These are phyloP conservation scores for Drosophila hydei DNA, from an alignment of 1,140 invertebrate species.

Conservation along the genomic window DNA sequence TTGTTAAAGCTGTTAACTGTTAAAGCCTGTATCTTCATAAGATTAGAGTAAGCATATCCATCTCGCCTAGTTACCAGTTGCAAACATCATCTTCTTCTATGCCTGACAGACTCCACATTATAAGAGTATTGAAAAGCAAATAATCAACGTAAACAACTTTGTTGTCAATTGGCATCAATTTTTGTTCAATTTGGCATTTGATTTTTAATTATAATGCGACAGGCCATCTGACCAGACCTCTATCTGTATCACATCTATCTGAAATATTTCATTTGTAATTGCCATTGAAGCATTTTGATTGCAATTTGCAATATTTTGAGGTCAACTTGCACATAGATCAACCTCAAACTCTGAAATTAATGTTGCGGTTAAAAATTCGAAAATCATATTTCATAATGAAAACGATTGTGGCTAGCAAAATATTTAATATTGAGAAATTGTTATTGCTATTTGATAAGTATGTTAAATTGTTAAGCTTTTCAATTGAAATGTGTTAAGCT, in stretches of 20 bases:
- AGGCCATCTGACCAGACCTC: neutral
- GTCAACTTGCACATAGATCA: constrained; percentile 1
- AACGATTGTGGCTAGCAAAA: neutral
- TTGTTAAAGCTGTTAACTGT: too few relatives aligned
- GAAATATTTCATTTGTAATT: constrained; percentile 22
- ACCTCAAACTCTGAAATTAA: neutral
- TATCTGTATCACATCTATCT: neutral
- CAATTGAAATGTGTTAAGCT: neutral
- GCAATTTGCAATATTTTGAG: constrained; percentile 24
- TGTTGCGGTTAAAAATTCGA: neutral
- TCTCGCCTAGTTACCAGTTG: too few relatives aligned
- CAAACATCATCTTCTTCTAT: too few relatives aligned
- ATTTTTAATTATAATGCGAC: constrained; percentile 57
- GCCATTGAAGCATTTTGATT: constrained; percentile 7
- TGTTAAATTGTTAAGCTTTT: neutral
- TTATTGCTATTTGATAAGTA: neutral
- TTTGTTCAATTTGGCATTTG: constrained; percentile 53
- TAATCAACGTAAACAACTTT: constrained; percentile 36
- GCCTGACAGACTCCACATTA: neutral
- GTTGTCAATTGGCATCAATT: constrained; percentile 55
- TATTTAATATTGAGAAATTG: neutral
- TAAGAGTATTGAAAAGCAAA: constrained; percentile 30
- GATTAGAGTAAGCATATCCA: too few relatives aligned
- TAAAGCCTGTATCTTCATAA: too few relatives aligned
- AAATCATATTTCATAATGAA: neutral